These are phyloP conservation scores for Etia nguti DNA, from an alignment of 2,113 vertebrate genomes.

Conservation along the genomic window DNA sequence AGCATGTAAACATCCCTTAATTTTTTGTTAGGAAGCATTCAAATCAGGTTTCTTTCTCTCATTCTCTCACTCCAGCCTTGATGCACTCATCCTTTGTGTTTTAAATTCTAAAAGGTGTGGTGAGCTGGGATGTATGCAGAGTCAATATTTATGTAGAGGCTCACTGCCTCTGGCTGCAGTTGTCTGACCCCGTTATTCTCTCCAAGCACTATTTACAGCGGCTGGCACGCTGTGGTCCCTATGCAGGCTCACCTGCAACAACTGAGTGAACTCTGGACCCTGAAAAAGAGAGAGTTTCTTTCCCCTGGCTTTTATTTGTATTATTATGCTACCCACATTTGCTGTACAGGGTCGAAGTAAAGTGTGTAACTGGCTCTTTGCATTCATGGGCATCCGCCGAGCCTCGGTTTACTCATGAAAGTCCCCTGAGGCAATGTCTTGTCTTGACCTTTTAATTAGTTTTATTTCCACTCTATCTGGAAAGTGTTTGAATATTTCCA, in stretches of 20 bases:
- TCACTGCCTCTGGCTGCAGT: background rate
- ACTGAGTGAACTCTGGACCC: constrained; percentile 44
- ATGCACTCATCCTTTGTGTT: background rate
- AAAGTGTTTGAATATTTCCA: background rate
- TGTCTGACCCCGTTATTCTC: constrained; percentile 13
- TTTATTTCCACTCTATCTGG: background rate
- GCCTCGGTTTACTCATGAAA: background rate
- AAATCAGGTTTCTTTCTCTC: background rate
- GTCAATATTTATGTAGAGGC: constrained; percentile 49
- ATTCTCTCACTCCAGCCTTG: background rate
- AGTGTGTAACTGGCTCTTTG: background rate
- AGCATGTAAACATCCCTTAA: background rate
- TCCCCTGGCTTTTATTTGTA: background rate
- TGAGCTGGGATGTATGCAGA: background rate
- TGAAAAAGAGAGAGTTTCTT: constrained; percentile 37
- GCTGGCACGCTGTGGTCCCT: constrained; percentile 8
- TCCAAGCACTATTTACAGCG: constrained; percentile 24
- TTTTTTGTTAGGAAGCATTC: background rate
- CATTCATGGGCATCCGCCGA: background rate
- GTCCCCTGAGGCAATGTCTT: background rate
- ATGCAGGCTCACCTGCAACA: constrained; percentile 10
- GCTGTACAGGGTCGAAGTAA: background rate
- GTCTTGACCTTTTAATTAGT: background rate
- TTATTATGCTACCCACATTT: constrained; percentile 19
- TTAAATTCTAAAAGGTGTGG: background rate